Evolutionary conservation across 2,797 vertebrate genomes (phyloP).

Genomic region (Poecile montanus): DNA sequence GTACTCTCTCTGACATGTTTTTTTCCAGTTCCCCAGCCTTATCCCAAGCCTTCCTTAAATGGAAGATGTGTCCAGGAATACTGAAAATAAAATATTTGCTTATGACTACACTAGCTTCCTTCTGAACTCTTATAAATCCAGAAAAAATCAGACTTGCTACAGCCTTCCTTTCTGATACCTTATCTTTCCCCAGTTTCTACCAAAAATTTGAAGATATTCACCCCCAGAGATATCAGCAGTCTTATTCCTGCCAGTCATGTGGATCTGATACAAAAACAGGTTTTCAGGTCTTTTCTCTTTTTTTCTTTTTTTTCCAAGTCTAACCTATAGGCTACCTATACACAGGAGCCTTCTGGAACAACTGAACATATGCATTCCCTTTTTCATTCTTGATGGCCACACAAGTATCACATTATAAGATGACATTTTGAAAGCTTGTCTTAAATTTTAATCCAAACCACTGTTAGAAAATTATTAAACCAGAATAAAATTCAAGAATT

Average conservation of each 20-base stretch:
- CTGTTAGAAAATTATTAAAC: not conserved
- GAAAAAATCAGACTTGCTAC: not conserved
- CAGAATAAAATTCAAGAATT: not conserved
- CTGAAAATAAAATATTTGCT: slow-evolving; percentile 51
- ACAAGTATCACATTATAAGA: not conserved
- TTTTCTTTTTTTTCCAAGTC: not conserved
- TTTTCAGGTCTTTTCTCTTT: not conserved
- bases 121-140: not conserved
- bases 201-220: not conserved
- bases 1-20: slow-evolving; percentile 51
- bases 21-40: slow-evolving; percentile 41
- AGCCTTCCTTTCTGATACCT: not conserved
- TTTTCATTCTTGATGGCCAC: not conserved
- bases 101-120: not conserved
- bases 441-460: not conserved
- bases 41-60: slow-evolving; percentile 34
- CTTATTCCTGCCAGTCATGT: not conserved
- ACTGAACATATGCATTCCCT: not conserved
- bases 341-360: not conserved
- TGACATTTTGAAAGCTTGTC: not conserved
- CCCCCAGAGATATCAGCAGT: not conserved
- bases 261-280: not conserved
- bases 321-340: not conserved
- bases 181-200: not conserved
- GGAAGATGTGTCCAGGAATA: slow-evolving; percentile 35